Conservation (phyloP, 1,140 invertebrate genomes). For the Meteorus sp. region DNA sequence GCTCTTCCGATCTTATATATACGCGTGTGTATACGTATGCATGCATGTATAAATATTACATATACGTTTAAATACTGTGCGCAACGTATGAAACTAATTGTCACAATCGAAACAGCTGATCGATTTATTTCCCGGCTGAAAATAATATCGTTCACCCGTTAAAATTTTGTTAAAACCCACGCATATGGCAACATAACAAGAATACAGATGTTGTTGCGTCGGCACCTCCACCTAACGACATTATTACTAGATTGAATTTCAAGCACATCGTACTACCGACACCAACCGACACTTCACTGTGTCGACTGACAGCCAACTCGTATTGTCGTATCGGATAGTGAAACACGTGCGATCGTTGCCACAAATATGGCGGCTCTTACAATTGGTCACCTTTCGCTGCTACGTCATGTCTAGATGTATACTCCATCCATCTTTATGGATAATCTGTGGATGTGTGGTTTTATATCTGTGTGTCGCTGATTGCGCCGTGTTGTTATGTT, state of each 20-base stretch:
- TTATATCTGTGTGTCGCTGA: no score
- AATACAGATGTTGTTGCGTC: background rate
- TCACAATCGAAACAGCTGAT: constrained; percentile 15
- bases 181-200: background rate
- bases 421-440: background rate
- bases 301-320: constrained; percentile 13
- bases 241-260: constrained; percentile 9
- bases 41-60: no score
- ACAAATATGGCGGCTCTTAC: constrained; percentile 23
- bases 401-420: background rate
- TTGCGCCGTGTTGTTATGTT: no score
- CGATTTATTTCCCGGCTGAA: background rate
- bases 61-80: background rate
- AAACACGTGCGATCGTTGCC: constrained; percentile 25
- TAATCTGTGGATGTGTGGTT: no score
- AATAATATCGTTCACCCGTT: background rate
- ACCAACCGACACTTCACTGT: constrained; percentile 19
- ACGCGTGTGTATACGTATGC: no score
- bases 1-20: background rate
- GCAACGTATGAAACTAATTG: background rate
- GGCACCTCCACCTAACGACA: background rate
- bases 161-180: background rate
- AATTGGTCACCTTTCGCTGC: constrained; percentile 5
- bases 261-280: constrained; percentile 19
- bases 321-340: no score